Percentiles rank a stretch among this genome's conserved stretches.
phyloP scores from a whole-genome alignment of 2,113 vertebrate species.

The Phainopepla nitens region DNA sequence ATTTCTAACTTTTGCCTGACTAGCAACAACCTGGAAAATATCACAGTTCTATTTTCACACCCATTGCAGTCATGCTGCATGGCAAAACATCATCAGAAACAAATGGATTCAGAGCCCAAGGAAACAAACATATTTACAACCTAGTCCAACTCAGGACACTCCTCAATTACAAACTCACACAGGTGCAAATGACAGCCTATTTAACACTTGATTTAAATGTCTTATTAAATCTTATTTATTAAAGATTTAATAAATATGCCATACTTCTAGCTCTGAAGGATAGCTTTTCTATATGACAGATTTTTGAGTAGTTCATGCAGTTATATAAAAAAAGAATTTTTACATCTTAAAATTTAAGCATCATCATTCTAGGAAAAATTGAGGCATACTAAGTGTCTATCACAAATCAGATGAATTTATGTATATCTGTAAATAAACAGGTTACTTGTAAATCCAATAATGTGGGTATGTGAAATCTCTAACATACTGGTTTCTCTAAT shows the following conservation, averaged over 20 bases:
- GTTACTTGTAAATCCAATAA: constrained; percentile 43
- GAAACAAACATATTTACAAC: neutral
- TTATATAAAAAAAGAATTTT: neutral
- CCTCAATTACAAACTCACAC: neutral
- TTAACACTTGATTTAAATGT: constrained; percentile 16
- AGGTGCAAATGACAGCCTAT: neutral
- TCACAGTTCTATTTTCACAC: neutral
- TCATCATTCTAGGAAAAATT: neutral
- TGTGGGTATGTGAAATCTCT: constrained; percentile 4
- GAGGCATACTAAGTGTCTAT: neutral
- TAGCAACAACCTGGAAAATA: constrained; percentile 67
- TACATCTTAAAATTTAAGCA: neutral
- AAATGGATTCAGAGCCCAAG: neutral
- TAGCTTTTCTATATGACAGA: neutral
- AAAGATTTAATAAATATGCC: neutral
- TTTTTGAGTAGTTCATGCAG: neutral
- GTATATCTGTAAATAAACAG: constrained; percentile 60
- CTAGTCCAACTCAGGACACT: neutral
- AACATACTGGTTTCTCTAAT: neutral
- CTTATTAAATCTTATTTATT: neutral
- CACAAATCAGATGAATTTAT: neutral
- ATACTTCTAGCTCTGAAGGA: neutral
- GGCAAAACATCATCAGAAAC: neutral
- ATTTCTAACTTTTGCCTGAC: constrained; percentile 76
- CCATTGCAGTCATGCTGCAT: neutral